A percentile compares a stretch with the other conserved stretches of the same genome.
Evolutionary conservation across 2,113 vertebrate genomes (phyloP).

Genomic region (Empidonax alnorum): DNA sequence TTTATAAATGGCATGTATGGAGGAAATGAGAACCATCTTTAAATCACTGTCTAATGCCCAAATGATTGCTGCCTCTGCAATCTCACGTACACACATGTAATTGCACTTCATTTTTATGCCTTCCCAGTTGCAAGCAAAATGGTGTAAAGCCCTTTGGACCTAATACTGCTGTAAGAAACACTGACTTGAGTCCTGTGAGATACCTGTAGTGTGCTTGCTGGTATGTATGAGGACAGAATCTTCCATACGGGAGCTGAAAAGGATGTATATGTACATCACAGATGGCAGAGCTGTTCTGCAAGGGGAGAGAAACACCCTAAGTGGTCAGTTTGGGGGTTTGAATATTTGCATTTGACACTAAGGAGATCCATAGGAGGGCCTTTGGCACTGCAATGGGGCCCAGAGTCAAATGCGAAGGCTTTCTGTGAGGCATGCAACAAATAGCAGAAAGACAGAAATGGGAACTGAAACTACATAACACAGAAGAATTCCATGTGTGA

Average conservation of each 20-base stretch:
- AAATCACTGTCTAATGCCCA: not conserved
- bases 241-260: not conserved
- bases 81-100: not conserved
- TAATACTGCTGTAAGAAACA: not conserved
- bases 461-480: not conserved
- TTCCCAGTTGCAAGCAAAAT: not conserved
- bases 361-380: not conserved
- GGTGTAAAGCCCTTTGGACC: not conserved
- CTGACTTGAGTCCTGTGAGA: fast-evolving
- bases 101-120: not conserved
- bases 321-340: not conserved
- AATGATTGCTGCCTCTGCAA: not conserved
- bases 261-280: fast-evolving
- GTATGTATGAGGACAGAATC: not conserved
- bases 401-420: not conserved
- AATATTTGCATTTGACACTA: not conserved
- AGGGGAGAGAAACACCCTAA: not conserved
- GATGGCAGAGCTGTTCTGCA: not conserved
- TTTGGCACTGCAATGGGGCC: not conserved
- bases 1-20: not conserved
- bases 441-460: not conserved
- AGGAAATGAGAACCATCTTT: not conserved
- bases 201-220: not conserved
- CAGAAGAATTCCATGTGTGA: not conserved
- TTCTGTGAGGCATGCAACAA: not conserved